Evolutionary conservation across 1,140 invertebrate genomes (phyloP).

Genomic region (Drosophila varians): DNA sequence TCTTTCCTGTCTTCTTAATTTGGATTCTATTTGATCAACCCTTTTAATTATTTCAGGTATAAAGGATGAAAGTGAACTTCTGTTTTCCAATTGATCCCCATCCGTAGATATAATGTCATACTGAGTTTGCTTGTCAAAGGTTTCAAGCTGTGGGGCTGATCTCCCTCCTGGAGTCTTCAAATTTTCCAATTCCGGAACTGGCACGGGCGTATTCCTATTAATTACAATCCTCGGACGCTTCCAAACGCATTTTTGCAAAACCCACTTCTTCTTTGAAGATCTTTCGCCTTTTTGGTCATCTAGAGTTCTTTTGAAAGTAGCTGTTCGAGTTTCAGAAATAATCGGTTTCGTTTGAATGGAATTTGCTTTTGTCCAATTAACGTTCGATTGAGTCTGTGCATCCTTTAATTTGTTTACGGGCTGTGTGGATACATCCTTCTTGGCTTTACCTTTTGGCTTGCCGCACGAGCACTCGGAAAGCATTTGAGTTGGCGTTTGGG

Average conservation of each 20-base stretch:
- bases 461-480: not conserved
- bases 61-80: not conserved
- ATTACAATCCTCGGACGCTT: constrained; percentile 17
- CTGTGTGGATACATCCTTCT: not conserved
- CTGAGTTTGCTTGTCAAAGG: not conserved
- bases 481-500: not conserved
- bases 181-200: not conserved
- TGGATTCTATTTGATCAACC: constrained; percentile 11
- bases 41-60: constrained; percentile 5
- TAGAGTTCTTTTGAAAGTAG: not conserved
- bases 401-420: not conserved
- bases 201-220: not conserved
- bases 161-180: not conserved
- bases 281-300: not conserved
- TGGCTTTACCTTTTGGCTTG: not conserved
- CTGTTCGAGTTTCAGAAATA: not conserved
- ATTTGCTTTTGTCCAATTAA: not conserved
- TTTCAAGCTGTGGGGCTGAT: not conserved
- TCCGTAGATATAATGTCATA: not conserved
- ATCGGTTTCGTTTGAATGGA: not conserved
- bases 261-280: not conserved
- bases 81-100: not conserved
- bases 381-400: not conserved
- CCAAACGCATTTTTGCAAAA: constrained; percentile 2
- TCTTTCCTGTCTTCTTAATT: constrained; percentile 3